These are phyloP conservation scores for Neosalanx taihuensis DNA, from an alignment of 2,797 vertebrate species.

Conservation along the genomic window DNA sequence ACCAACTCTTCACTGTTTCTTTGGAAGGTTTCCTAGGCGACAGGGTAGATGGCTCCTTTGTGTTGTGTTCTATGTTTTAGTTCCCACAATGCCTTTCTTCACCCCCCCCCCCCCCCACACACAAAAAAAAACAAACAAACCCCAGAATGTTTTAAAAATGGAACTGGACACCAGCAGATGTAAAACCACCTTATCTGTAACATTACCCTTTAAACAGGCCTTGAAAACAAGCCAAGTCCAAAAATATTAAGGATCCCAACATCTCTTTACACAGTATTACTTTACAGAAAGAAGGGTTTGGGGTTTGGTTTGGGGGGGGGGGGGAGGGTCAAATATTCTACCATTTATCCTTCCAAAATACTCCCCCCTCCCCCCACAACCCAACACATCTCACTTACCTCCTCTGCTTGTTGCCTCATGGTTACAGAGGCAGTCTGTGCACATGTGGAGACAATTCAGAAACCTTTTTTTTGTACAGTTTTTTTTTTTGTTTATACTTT, in stretches of 20 bases:
- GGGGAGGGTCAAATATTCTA: slow-evolving; percentile 51
- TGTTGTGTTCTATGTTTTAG: slow-evolving; percentile 53
- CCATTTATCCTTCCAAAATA: slow-evolving; percentile 73
- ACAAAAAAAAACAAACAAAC: slow-evolving; percentile 54
- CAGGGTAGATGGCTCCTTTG: slow-evolving; percentile 57
- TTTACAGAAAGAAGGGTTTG: slow-evolving; percentile 54
- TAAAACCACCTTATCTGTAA: slow-evolving; percentile 83
- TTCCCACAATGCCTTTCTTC: slow-evolving; percentile 59
- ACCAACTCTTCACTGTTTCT: slow-evolving; percentile 74
- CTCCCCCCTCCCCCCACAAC: slow-evolving; percentile 58
- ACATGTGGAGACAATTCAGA: slow-evolving; percentile 35
- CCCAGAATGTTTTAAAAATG: slow-evolving; percentile 66
- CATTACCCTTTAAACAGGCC: slow-evolving; percentile 69
- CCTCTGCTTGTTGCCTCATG: slow-evolving; percentile 58
- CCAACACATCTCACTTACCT: slow-evolving; percentile 43
- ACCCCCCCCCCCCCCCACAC: slow-evolving; percentile 57
- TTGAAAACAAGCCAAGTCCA: slow-evolving; percentile 69
- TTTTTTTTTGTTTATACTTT: slow-evolving; percentile 52
- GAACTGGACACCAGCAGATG: slow-evolving; percentile 80
- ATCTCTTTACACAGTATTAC: slow-evolving; percentile 72
- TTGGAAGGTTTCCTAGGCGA: slow-evolving; percentile 69
- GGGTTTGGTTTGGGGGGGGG: slow-evolving; percentile 7
- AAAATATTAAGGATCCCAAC: slow-evolving; percentile 70
- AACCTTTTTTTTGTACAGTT: slow-evolving; percentile 11
- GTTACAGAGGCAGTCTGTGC: slow-evolving; percentile 67